phyloP scores from a whole-genome alignment of 53 echinoderm and acorn worm species.

The Luidia sarsii region DNA sequence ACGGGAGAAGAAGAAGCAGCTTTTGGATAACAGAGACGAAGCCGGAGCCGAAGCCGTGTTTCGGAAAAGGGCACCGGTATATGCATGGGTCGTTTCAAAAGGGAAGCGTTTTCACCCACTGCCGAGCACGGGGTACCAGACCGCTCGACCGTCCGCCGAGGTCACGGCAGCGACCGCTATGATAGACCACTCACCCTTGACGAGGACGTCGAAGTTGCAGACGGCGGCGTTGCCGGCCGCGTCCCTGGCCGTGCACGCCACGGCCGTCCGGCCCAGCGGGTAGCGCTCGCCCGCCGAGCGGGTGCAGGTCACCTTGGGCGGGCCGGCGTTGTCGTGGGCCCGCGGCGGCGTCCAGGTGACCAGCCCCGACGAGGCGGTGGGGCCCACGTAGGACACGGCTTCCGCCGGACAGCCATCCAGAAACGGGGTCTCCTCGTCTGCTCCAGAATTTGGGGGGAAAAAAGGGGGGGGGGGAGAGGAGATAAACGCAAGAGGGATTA shows the following conservation, averaged over 20 bases:
- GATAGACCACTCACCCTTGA: constrained; percentile 79
- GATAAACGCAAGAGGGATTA: too few relatives aligned
- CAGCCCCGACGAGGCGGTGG: constrained; percentile 43
- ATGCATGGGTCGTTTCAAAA: too few relatives aligned
- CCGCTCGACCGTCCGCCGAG: too few relatives aligned
- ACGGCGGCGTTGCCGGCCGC: constrained; percentile 65
- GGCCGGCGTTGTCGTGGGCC: constrained; percentile 59
- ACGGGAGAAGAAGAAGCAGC: too few relatives aligned
- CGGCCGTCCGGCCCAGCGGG: constrained; percentile 62
- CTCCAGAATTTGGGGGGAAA: not conserved
- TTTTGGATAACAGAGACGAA: too few relatives aligned
- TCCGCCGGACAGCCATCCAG: constrained; percentile 58
- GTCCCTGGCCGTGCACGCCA: constrained; percentile 71
- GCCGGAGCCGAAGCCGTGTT: too few relatives aligned
- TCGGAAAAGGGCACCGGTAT: too few relatives aligned
- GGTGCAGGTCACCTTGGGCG: constrained; percentile 53
- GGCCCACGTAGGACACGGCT: constrained; percentile 42
- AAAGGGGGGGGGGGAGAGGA: not conserved
- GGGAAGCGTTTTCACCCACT: too few relatives aligned
- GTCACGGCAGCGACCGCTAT: too few relatives aligned
- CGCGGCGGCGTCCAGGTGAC: constrained; percentile 64
- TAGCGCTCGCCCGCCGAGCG: constrained; percentile 56
- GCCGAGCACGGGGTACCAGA: too few relatives aligned
- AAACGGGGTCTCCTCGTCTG: constrained; percentile 38
- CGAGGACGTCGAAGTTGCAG: constrained; percentile 56